Conservation (phyloP, 2,797 vertebrate genomes). For the Pangasius krempfi region DNA sequence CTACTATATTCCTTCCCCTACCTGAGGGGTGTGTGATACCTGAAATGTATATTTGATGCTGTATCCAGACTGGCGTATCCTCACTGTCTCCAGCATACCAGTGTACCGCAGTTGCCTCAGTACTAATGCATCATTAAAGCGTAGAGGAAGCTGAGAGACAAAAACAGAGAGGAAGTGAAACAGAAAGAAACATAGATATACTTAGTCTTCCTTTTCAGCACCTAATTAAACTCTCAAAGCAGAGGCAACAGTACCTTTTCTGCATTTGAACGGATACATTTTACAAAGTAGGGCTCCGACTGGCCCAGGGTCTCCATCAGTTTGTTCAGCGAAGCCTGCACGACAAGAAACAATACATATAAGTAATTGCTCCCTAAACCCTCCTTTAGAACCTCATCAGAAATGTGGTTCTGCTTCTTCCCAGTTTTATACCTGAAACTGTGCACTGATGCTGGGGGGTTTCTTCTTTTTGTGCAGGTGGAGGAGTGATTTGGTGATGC, state of each 20-base stretch:
- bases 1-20: too few species aligned
- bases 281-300: slow-evolving; percentile 98
- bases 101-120: slow-evolving; percentile 96
- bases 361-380: neutral
- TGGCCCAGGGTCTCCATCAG: slow-evolving; percentile 98
- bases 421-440: slow-evolving; percentile 86
- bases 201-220: neutral
- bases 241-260: slow-evolving; percentile 84
- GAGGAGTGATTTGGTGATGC: slow-evolving; percentile 97
- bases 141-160: slow-evolving; percentile 83
- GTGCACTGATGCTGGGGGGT: slow-evolving; percentile 96
- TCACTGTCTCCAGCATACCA: slow-evolving; percentile 97
- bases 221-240: neutral
- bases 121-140: slow-evolving; percentile 91
- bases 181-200: neutral
- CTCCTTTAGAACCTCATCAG: neutral
- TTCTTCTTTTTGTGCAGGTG: slow-evolving; percentile 99
- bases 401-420: neutral
- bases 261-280: slow-evolving; percentile 97
- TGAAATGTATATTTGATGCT: slow-evolving; percentile 94
- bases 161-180: neutral
- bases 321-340: slow-evolving; percentile 92
- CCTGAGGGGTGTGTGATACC: slow-evolving; percentile 70
- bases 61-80: slow-evolving; percentile 96
- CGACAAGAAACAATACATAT: neutral